Conservation (phyloP, 2,113 vertebrate species). For the Oncorhynchus nerka region DNA sequence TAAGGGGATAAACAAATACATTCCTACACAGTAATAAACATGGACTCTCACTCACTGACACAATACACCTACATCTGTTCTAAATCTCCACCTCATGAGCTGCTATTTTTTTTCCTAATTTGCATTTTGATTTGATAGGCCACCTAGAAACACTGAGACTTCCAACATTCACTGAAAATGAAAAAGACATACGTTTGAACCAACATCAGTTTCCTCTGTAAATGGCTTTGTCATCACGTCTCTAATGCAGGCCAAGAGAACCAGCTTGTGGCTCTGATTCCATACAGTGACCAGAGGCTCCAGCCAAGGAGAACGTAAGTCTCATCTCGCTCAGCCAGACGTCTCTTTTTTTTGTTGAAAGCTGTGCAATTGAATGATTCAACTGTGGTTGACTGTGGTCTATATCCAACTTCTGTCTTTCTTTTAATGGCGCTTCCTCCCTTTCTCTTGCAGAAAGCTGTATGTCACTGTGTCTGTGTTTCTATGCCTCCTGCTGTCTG, state of each 20-base stretch:
- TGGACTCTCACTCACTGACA: not conserved
- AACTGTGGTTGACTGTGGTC: not conserved
- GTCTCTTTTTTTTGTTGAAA: not conserved
- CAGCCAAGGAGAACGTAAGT: constrained; percentile 93
- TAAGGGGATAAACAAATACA: constrained; percentile 32
- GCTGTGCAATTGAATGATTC: not conserved
- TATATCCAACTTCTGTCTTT: not conserved
- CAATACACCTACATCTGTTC: not conserved
- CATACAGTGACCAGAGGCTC: constrained; percentile 94
- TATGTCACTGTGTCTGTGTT: constrained; percentile 91
- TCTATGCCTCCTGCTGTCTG: constrained; percentile 89
- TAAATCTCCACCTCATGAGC: not conserved
- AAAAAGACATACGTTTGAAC: too few relatives aligned
- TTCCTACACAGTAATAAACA: not conserved
- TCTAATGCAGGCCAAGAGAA: constrained; percentile 89
- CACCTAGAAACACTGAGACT: too few relatives aligned
- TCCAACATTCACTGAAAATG: too few relatives aligned
- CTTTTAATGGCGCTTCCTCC: constrained; percentile 12
- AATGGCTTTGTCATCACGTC: too few relatives aligned
- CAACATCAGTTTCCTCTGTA: too few relatives aligned
- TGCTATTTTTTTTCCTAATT: not conserved
- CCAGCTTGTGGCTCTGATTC: constrained; percentile 95
- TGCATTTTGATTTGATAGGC: not conserved
- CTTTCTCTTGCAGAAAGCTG: constrained; percentile 79
- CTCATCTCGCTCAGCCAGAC: not conserved